phyloP scores from a whole-genome alignment of 2,888 invertebrate genomes.

The Holacanthella duospinosa region DNA sequence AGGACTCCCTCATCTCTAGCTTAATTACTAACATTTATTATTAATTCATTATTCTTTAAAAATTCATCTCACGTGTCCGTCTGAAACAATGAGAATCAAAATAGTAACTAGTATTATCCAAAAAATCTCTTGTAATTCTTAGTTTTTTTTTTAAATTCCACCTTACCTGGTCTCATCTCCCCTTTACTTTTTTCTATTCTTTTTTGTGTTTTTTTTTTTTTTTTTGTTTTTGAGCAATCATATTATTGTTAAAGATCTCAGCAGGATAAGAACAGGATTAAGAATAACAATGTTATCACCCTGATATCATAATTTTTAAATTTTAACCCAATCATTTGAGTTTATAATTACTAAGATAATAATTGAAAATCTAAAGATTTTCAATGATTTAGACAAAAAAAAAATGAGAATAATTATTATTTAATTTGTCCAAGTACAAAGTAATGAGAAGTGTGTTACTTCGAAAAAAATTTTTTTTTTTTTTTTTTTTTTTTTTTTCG shows the following conservation, averaged over 20 bases:
- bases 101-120: too few species aligned
- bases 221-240: neutral
- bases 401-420: too few species aligned
- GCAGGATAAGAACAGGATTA: neutral
- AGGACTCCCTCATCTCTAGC: neutral
- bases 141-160: neutral
- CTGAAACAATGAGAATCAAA: neutral
- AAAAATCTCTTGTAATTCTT: neutral
- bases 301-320: neutral
- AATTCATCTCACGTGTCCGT: neutral
- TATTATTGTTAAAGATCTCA: neutral
- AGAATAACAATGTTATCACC: neutral
- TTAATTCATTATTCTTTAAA: neutral
- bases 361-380: neutral
- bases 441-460: too few species aligned
- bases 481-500: too few species aligned
- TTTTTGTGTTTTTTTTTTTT: neutral
- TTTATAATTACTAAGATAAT: neutral
- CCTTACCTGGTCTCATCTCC: neutral
- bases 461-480: too few species aligned
- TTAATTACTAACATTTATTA: slow-evolving; percentile 2
- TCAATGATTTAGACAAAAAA: neutral
- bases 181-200: neutral
- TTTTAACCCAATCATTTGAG: too few species aligned
- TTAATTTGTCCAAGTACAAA: too few species aligned